Conservation (phyloP, 2,113 vertebrate genomes). For the Neomonachus schauinslandi region DNA sequence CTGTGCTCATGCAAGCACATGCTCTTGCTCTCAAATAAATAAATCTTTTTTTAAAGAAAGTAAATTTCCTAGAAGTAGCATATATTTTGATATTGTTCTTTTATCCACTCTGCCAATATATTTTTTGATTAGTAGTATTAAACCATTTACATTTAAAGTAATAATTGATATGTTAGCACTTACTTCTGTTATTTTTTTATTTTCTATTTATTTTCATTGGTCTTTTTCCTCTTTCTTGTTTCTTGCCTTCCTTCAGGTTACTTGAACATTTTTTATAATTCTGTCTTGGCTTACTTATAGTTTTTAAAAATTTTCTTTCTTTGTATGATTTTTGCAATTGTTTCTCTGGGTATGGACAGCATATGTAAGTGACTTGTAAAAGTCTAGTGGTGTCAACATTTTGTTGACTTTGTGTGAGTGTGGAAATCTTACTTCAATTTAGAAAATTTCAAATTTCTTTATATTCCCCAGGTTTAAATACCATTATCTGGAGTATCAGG, state of each 20-base stretch:
- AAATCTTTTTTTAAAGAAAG: neutral
- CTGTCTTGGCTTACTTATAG: neutral
- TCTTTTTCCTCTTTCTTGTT: neutral
- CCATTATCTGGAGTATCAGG: neutral
- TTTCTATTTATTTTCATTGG: neutral
- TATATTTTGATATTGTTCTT: neutral
- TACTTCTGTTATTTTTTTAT: neutral
- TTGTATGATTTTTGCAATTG: neutral
- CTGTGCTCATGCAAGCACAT: neutral
- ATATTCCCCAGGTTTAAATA: neutral
- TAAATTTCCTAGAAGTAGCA: neutral
- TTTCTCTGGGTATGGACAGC: neutral
- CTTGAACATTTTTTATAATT: neutral
- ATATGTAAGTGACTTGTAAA: neutral
- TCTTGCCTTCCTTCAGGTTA: neutral
- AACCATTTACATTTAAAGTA: neutral
- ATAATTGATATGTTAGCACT: neutral
- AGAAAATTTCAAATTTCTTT: neutral
- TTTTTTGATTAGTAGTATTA: neutral
- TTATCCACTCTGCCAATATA: neutral
- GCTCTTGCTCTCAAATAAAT: neutral
- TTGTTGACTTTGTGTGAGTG: neutral
- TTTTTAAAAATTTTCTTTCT: neutral
- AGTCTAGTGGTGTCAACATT: neutral
- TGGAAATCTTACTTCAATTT: neutral